Evolutionary conservation across 2,113 vertebrate species (phyloP).

Genomic region (Ariopsis seemanni): DNA sequence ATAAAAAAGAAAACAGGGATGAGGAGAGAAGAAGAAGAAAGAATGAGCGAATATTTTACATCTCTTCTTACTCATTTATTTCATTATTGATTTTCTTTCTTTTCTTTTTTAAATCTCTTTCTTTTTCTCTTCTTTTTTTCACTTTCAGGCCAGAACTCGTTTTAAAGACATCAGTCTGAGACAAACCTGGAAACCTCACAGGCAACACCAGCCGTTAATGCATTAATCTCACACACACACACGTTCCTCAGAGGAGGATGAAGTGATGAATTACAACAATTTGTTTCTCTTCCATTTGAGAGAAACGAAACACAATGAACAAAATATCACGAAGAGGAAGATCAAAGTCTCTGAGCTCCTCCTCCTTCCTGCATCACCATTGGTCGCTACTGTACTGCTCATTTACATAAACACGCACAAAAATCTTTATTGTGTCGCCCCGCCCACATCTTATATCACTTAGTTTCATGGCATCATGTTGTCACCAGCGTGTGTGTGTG

Average conservation of each 20-base stretch:
- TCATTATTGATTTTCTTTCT: neutral
- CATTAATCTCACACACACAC: conserved; percentile 14
- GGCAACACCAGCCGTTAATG: neutral
- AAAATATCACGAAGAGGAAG: neutral
- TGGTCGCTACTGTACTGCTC: neutral
- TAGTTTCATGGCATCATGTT: neutral
- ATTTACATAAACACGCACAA: neutral
- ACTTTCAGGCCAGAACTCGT: neutral
- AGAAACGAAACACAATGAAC: neutral
- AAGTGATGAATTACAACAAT: conserved; percentile 13
- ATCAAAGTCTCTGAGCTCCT: neutral
- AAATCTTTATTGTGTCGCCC: neutral
- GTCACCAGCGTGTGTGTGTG: neutral
- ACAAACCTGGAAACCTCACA: neutral
- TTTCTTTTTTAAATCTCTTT: neutral
- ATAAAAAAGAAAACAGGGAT: neutral
- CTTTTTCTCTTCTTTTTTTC: neutral
- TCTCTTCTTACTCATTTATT: neutral
- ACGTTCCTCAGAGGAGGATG: neutral
- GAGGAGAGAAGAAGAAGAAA: no score
- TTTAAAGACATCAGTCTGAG: conserved; percentile 1
- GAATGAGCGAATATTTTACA: no score
- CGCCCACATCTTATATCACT: neutral
- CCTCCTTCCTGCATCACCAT: neutral
- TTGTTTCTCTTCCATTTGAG: conserved; percentile 1